Evolutionary conservation across 2,888 invertebrate genomes (phyloP), one percentile per base, ranked within the genome.

Genomic region (Seira sanloemensis): DNA sequence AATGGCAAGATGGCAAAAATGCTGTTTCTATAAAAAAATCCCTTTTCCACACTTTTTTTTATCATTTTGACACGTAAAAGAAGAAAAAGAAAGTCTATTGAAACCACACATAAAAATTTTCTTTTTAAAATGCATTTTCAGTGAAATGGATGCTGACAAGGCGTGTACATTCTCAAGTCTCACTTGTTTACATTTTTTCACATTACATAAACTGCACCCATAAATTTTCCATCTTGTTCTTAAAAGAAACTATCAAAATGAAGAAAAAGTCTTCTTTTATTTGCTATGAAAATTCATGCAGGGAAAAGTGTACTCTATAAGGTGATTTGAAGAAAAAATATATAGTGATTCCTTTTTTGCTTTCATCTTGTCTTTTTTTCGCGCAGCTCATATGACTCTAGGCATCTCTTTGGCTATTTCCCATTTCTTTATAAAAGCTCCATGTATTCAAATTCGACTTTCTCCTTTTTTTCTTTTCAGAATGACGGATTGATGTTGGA

Each of bases 401-500:
- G 21, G 37, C 37, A 37, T 37, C 37, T 37, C 37, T 37, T 37
- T 37, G 5, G 37, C 37, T 12, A 37, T 37, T 37, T 37, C 37
- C 37, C 37, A 5, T 37, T 37, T n/a, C 37, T 12, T 12, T 5
- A 37, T 9, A 37, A 37, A 37, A 37, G 37, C 37, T 9, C 58
- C 1, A 18, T 26, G 68, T 26, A 68, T 77, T 68, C 54, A 69
- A 77, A 66, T 50, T 67, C 12, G n/a, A 73, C 58, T 37, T 67
- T 66, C 50, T 69, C 37, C 21, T n/a, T n/a, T n/a, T n/a, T n/a
- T n/a, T n/a, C n/a, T n/a, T 73, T 50, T 67, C 74, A 68, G 76
- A 86, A 86, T 84, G 86, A 78, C 84, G 84, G 81, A 84, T 86
- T 86, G 84, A 86, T 86, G 82, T 74, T 72, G 68, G 74, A 73